phyloP scores from a whole-genome alignment of 2,113 vertebrate genomes.

The Brachypteracias leptosomus region DNA sequence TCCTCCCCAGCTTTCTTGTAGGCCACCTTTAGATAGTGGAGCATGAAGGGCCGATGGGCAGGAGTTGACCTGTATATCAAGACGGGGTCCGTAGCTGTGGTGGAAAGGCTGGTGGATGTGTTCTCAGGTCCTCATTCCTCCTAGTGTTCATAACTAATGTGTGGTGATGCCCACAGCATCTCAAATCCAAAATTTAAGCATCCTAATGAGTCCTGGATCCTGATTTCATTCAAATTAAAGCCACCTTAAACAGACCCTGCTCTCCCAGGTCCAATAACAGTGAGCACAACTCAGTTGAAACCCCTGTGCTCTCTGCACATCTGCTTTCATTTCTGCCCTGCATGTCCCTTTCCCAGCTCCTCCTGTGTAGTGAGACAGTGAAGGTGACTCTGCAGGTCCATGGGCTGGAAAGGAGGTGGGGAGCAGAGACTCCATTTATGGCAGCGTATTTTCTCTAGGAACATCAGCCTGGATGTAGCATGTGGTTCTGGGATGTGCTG shows the following conservation, averaged over 20 bases:
- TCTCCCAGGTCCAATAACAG: background rate
- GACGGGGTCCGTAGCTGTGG: background rate
- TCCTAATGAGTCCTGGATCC: background rate
- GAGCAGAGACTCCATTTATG: background rate
- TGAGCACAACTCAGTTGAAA: background rate
- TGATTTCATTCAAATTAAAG: background rate
- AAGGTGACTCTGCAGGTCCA: background rate
- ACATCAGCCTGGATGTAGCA: background rate
- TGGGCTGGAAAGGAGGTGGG: background rate
- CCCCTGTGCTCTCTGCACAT: background rate
- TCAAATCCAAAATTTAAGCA: background rate
- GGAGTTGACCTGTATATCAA: background rate
- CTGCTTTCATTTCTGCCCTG: background rate
- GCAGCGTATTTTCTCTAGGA: background rate
- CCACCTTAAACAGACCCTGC: fast-evolving
- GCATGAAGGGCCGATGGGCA: background rate
- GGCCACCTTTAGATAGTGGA: too few species aligned
- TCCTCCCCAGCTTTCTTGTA: too few species aligned
- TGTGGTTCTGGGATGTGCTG: background rate
- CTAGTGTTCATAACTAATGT: fast-evolving
- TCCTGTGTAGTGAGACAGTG: background rate
- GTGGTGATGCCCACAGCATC: background rate
- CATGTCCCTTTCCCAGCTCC: background rate
- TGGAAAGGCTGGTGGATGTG: background rate
- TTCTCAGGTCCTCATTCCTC: background rate